Conservation (phyloP, 2,113 vertebrate species). For the Ia io region DNA sequence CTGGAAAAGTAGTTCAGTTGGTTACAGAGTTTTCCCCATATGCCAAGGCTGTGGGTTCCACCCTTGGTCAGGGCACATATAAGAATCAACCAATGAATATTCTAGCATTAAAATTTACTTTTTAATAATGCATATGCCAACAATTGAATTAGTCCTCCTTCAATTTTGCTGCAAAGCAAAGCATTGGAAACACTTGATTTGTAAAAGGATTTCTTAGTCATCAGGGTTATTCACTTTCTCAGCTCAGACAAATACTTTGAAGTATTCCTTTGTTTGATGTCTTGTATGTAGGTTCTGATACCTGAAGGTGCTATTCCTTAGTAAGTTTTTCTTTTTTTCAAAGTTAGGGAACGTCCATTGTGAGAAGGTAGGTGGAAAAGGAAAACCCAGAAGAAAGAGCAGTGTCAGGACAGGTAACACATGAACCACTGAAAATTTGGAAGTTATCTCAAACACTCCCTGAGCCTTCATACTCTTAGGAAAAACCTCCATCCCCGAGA, state of each 20-base stretch:
- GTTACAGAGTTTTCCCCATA: background rate
- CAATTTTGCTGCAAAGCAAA: slow-evolving; percentile 4
- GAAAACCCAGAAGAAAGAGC: background rate
- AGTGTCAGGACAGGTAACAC: background rate
- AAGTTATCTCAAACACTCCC: background rate
- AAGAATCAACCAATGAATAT: background rate
- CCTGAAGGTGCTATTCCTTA: background rate
- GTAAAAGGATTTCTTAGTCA: background rate
- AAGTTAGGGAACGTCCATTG: background rate
- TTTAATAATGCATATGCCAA: background rate
- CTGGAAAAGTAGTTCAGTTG: background rate
- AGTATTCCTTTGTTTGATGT: background rate
- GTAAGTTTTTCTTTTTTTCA: background rate
- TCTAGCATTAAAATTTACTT: background rate
- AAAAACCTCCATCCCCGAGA: background rate
- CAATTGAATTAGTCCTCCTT: background rate
- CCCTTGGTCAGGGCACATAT: background rate
- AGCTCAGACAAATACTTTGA: background rate
- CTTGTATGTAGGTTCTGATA: background rate
- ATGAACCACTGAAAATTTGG: background rate
- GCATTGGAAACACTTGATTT: background rate
- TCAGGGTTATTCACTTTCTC: background rate
- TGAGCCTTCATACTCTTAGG: background rate
- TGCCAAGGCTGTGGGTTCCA: no score
- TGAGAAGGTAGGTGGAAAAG: background rate